Base-by-base conservation (phyloP, 2,113 vertebrate species). In the Herpetotheres cachinnans region DNA sequence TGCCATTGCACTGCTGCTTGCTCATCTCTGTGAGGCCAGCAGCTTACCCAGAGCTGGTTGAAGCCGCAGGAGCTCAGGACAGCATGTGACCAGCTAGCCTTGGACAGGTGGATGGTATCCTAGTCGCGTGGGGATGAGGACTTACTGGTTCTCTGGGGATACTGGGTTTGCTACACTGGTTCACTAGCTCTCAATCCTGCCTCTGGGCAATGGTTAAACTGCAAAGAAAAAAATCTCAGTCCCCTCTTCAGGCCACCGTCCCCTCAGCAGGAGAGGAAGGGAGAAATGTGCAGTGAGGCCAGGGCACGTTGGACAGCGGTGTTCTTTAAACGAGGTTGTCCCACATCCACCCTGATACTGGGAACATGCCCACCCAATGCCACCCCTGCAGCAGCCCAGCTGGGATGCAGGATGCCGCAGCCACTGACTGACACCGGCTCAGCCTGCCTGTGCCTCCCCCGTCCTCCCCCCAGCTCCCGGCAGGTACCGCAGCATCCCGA, bases 291-390 rank as follows among this genome's bases (percentile, higher is more conserved):
- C 1, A 0, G 32, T 5, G 24, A 69, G 83, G 42, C 46, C 34
- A 70, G 69, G 13, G 24, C 19, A 13, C 0, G 0, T 0, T 67
- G 83, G 36, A 61, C 55, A 74, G 3, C 10, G 25, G 3, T 1
- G 3, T 12, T 59, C 26, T 86, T 85, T 54, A 56, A 77, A 47
- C 0, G 3, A 55, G 24, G 7, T 16, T 67, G 56, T 86, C 36
- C 61, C 62, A 38, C 21, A 13, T 38, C 40, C 56, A 26, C 42
- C 52, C 16, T 32, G 38, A 17, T 10, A 2, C 16, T 7, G 46
- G 34, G 38, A 44, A 10, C 3, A 3, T 49, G 47, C 10, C 38
- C 40, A 25, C 55, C 40, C 21, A 30, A 0, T 2, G 2, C 10
- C 36, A 19, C 56, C 44, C 62, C 91, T 34, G 4, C 42, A 55